These are phyloP conservation scores for Alligator sinensis DNA, from an alignment of 2,113 vertebrate species.

Conservation along the genomic window DNA sequence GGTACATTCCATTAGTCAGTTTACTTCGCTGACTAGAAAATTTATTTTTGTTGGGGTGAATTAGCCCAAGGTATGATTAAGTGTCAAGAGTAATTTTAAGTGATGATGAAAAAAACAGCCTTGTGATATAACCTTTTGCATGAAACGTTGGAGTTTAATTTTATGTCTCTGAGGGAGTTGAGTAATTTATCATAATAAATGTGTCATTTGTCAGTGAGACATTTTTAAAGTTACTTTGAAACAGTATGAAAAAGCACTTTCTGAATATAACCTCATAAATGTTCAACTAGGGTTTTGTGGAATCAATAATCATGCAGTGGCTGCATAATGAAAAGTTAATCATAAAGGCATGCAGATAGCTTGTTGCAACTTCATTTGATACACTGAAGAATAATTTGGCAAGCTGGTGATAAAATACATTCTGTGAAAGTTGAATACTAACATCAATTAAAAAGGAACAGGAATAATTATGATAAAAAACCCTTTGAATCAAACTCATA, in stretches of 20 bases:
- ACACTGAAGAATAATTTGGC: slow-evolving; percentile 13
- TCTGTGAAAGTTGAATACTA: neutral
- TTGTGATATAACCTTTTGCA: slow-evolving; percentile 8
- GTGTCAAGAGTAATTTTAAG: neutral
- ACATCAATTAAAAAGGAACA: no score
- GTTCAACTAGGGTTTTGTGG: slow-evolving; percentile 12
- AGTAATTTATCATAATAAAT: slow-evolving; percentile 52
- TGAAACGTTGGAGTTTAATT: slow-evolving; percentile 13
- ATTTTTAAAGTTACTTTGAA: slow-evolving; percentile 31
- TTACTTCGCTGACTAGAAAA: neutral
- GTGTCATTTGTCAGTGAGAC: neutral
- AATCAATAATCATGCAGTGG: neutral
- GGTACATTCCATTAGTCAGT: neutral
- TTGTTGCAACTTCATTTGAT: slow-evolving; percentile 32
- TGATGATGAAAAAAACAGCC: slow-evolving; percentile 6
- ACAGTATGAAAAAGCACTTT: slow-evolving; percentile 42
- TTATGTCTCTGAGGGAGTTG: neutral
- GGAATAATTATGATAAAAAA: neutral
- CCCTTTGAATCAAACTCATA: neutral
- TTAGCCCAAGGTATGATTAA: neutral
- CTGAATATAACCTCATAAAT: neutral
- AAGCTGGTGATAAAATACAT: neutral
- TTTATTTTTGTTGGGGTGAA: neutral
- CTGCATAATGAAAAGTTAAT: slow-evolving; percentile 26
- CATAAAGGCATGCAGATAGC: slow-evolving; percentile 15